Conservation (phyloP, 2,113 vertebrate species). For the Mustela lutreola region DNA sequence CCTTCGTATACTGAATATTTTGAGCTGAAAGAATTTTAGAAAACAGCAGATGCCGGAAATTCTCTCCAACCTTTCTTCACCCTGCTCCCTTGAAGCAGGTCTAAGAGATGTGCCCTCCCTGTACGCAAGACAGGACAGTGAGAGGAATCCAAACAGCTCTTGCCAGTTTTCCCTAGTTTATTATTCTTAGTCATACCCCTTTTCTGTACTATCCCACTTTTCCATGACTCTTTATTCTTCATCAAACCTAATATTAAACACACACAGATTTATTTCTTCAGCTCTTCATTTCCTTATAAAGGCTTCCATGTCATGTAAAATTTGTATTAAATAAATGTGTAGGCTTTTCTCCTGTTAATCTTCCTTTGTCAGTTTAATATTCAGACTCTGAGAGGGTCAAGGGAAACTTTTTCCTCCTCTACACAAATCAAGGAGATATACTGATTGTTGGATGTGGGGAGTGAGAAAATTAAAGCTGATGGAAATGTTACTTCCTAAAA, state of each 20-base stretch:
- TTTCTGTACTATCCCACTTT: neutral
- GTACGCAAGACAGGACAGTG: neutral
- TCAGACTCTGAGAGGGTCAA: neutral
- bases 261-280: neutral
- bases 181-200: neutral
- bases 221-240: neutral
- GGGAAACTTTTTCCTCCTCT: neutral
- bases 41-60: neutral
- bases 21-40: neutral
- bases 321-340: neutral
- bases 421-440: neutral
- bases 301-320: neutral
- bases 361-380: neutral
- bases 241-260: neutral
- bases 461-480: neutral
- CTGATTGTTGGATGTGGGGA: neutral
- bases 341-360: neutral
- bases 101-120: neutral
- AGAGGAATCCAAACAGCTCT: neutral
- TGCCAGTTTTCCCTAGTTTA: neutral
- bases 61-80: neutral
- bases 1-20: slow-evolving; percentile 6
- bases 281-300: neutral
- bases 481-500: neutral
- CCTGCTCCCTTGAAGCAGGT: neutral